phyloP scores from a whole-genome alignment of 2,888 invertebrate genomes.

The Nezara viridula region DNA sequence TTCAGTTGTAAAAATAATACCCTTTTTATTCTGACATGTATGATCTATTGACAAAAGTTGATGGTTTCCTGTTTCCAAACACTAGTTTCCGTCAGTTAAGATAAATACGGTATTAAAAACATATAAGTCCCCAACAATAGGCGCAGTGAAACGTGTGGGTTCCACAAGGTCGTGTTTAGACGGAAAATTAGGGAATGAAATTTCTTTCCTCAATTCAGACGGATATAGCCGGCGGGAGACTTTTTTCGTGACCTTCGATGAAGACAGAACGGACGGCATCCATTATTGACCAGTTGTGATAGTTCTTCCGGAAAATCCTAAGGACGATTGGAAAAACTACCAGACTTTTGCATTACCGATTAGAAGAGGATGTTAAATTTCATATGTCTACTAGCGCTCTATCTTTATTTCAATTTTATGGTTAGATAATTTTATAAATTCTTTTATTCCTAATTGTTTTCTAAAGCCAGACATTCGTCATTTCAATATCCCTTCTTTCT shows the following conservation, averaged over 20 bases:
- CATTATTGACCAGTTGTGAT: slow-evolving; percentile 14
- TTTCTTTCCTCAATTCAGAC: slow-evolving; percentile 28
- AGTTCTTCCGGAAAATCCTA: slow-evolving; percentile 11
- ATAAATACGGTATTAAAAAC: not conserved
- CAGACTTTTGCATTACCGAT: not conserved
- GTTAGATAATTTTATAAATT: too few species aligned
- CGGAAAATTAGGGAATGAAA: slow-evolving; percentile 11
- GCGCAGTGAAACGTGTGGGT: not conserved
- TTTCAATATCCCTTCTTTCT: too few species aligned
- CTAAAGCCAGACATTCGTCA: too few species aligned
- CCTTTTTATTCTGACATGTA: not conserved
- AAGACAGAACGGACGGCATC: not conserved
- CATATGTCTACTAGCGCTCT: too few species aligned
- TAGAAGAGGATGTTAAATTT: not conserved
- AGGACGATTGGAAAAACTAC: not conserved
- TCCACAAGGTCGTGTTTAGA: not conserved
- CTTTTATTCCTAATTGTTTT: too few species aligned
- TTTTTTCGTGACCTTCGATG: not conserved
- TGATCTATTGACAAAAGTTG: not conserved
- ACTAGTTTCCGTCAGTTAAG: not conserved
- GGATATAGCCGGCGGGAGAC: not conserved
- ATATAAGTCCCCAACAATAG: not conserved
- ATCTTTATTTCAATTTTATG: too few species aligned
- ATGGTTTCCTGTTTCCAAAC: not conserved
- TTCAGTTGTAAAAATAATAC: not conserved